phyloP scores from a whole-genome alignment of 2,888 invertebrate species.

The Laspeyria flexula region DNA sequence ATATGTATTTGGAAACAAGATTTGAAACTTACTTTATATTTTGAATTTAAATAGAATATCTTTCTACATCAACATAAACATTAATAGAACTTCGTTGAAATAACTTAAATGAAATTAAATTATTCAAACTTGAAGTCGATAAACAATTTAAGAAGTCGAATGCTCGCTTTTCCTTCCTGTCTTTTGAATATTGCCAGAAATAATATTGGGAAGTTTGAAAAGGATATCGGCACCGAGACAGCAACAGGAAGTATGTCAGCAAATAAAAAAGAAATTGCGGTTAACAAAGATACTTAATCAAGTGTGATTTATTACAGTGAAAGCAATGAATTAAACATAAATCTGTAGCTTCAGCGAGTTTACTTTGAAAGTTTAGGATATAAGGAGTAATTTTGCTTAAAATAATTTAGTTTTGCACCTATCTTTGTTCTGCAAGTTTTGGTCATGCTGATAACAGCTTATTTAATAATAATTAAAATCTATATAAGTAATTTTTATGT shows the following conservation, averaged over 20 bases:
- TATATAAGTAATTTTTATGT: too few species aligned
- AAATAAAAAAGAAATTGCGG: not conserved
- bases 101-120: not conserved
- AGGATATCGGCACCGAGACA: not conserved
- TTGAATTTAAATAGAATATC: not conserved
- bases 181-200: not conserved
- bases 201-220: not conserved
- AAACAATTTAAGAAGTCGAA: not conserved
- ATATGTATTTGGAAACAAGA: too few species aligned
- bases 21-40: too few species aligned
- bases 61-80: not conserved
- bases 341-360: not conserved
- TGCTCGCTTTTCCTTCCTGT: not conserved
- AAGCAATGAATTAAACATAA: constrained; percentile 5
- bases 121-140: not conserved
- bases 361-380: not conserved
- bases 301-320: constrained; percentile 8
- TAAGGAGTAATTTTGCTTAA: too few species aligned
- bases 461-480: too few species aligned
- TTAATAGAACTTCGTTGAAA: not conserved
- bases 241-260: not conserved
- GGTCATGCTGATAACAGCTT: too few species aligned
- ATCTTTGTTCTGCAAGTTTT: too few species aligned
- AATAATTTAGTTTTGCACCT: too few species aligned
- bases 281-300: constrained; percentile 8